phyloP scores from a whole-genome alignment of 2,888 invertebrate species.

The Spilarctia lutea region DNA sequence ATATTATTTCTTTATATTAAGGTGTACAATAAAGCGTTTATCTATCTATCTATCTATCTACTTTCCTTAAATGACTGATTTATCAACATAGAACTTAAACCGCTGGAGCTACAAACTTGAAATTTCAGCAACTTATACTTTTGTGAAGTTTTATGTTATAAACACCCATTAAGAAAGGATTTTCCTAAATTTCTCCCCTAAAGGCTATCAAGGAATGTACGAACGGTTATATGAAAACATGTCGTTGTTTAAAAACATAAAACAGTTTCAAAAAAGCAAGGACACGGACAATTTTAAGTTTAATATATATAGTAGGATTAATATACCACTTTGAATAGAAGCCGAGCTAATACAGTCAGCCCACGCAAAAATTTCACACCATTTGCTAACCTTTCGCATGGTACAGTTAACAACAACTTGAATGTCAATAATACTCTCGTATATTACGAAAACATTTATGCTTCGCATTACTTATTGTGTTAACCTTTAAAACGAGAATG shows the following conservation, averaged over 20 bases:
- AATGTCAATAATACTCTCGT: constrained; percentile 22
- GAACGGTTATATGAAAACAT: no score
- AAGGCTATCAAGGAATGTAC: neutral
- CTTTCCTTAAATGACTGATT: no score
- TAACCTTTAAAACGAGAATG: neutral
- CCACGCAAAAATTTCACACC: constrained; percentile 32
- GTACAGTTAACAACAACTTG: constrained; percentile 31
- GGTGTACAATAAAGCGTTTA: no score
- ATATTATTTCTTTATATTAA: no score
- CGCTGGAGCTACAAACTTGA: no score
- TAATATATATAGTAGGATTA: neutral
- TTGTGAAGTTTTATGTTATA: no score
- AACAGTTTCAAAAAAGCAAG: neutral
- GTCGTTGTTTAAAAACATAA: neutral
- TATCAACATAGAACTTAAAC: no score
- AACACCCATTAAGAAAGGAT: no score
- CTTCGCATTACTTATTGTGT: neutral
- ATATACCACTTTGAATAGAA: constrained; percentile 3
- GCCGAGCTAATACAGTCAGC: constrained; percentile 11
- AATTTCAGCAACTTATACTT: no score
- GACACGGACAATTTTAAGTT: neutral
- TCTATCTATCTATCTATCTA: no score
- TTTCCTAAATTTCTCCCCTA: no score
- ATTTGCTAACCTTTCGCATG: constrained; percentile 30
- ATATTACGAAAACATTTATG: neutral